Percentiles rank a stretch among this genome's conserved stretches.
These are phyloP conservation scores for Coecobrya sp. DNA, from an alignment of 2,888 invertebrate genomes.

Conservation along the genomic window DNA sequence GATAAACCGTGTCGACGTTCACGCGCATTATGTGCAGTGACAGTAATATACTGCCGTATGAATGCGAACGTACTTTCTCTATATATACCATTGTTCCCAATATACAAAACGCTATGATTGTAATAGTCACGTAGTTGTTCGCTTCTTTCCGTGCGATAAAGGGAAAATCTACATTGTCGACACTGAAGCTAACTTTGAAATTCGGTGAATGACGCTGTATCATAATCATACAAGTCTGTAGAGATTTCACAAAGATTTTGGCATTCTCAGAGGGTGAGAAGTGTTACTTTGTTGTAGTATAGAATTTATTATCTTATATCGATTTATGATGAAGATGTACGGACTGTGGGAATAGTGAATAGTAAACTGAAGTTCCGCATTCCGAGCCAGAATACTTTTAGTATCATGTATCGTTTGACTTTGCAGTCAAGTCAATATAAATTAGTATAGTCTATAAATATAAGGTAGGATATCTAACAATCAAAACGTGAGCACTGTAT, in stretches of 20 bases:
- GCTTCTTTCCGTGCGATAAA: slow-evolving; percentile 9
- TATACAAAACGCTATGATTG: background rate
- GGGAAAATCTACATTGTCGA: slow-evolving; percentile 19
- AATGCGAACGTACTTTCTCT: background rate
- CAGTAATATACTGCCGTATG: background rate
- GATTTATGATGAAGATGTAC: slow-evolving; percentile 74
- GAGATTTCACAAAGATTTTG: slow-evolving; percentile 52
- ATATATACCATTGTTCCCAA: background rate
- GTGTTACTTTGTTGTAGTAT: slow-evolving; percentile 24
- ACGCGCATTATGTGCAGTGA: background rate
- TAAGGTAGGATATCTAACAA: background rate
- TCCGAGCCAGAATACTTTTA: background rate
- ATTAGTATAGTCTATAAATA: background rate
- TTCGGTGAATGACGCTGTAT: slow-evolving; percentile 39
- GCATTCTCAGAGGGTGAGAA: slow-evolving; percentile 42
- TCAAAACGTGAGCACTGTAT: background rate
- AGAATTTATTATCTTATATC: slow-evolving; percentile 42
- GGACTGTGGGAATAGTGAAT: background rate
- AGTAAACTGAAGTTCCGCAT: background rate
- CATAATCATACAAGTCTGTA: slow-evolving; percentile 54
- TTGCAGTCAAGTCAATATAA: slow-evolving; percentile 9
- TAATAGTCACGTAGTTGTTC: slow-evolving; percentile 24
- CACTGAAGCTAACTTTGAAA: slow-evolving; percentile 50
- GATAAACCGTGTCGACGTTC: background rate
- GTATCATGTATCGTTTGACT: background rate